Evolutionary conservation across 2,113 vertebrate genomes (phyloP), one percentile per base, ranked within the genome.

Genomic region (Lamprotornis superbus): DNA sequence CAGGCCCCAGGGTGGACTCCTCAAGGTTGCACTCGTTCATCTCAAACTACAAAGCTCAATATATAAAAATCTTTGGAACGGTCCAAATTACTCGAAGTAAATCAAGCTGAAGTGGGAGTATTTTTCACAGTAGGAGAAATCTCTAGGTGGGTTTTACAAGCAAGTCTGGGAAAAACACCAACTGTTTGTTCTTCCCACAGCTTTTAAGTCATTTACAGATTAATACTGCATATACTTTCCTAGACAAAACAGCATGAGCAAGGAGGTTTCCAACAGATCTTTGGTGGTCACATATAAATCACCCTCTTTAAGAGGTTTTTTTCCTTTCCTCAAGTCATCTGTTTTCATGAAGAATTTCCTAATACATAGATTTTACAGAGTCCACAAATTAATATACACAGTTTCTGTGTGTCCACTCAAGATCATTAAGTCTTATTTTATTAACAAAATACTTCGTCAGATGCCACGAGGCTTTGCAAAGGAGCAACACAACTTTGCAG

Each of bases 131-230:
- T 88, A 86, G 92, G 94, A 92, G 93, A 95, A 95, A 91, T 77
- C 94, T 93, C 94, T 95, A 96, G 88, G 96, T 95, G 93, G 94
- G 90, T 94, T 95, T 96, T 94, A 96, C 91, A 96, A 95, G 93
- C 81, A 65, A 95, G 84, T 95, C 94, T 95, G 95, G 93, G 95
- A 95, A 97, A 95, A 95, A 82, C 86, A 96, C 85, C 93, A 96
- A 92, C 71, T 90, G 92, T 96, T 96, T 95, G 94, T 90, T 96
- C 95, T 96, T 97, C 76, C 86, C 96, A 95, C 88, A 93, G 93
- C 83, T 92, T 96, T 93, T 81, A 95, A 94, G 94, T 75, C 83
- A 83, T 76, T 96, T 90, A 92, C 90, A 96, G 92, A 96, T 90
- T 93, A 93, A 95, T 91, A 89, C 35, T 84, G 90, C 69, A 87